phyloP scores from a whole-genome alignment of 2,113 vertebrate genomes.

The Trachemys scripta region DNA sequence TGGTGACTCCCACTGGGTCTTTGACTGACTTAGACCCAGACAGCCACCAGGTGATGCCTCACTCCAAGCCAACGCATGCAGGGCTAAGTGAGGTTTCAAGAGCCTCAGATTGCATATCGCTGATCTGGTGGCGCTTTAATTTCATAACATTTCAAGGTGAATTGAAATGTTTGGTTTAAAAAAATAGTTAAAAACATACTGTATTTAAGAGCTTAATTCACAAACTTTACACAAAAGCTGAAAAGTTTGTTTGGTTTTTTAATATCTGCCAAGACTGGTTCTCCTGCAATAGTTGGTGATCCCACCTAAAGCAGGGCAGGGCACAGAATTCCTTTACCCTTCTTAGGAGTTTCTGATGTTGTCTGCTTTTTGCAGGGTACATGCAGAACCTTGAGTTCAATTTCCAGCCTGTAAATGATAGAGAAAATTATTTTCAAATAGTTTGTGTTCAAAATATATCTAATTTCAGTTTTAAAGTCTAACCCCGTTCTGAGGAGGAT shows the following conservation, averaged over 20 bases:
- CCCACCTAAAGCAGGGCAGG: neutral
- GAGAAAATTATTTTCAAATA: neutral
- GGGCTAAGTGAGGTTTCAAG: neutral
- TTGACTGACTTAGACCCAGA: neutral
- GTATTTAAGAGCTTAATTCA: neutral
- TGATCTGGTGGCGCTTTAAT: neutral
- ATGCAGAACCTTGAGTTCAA: neutral
- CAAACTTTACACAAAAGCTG: neutral
- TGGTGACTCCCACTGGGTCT: neutral
- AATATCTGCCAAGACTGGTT: neutral
- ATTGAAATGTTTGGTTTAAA: neutral
- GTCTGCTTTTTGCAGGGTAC: neutral
- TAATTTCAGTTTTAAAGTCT: neutral
- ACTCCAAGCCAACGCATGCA: neutral
- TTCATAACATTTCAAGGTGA: neutral
- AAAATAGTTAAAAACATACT: neutral
- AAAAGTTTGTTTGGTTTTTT: neutral
- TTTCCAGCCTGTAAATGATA: neutral
- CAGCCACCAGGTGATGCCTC: neutral
- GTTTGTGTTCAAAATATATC: conserved; percentile 5
- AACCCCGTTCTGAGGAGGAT: neutral
- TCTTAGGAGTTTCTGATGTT: neutral
- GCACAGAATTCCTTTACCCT: neutral
- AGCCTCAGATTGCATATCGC: neutral
- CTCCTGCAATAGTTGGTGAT: neutral